Percentiles rank a stretch among this genome's conserved stretches.
These are phyloP conservation scores for Venustaconcha ellipsiformis DNA, from an alignment of 1,140 invertebrate species.

Conservation along the genomic window DNA sequence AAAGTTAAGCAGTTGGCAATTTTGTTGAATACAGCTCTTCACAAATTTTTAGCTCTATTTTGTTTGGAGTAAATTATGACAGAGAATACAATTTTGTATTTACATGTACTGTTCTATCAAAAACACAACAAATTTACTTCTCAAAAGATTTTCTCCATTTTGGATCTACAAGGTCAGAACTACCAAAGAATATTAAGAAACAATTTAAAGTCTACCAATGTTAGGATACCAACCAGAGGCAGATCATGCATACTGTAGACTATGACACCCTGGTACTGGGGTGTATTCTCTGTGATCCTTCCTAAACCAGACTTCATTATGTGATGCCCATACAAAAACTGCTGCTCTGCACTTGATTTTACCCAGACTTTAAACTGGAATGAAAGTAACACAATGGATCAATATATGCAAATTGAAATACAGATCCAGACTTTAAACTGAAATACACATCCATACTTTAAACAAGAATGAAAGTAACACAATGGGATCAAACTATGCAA, in stretches of 20 bases:
- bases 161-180: too few species aligned
- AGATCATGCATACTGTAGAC: conserved; percentile 95
- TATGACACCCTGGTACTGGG: conserved; percentile 94
- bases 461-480: too few species aligned
- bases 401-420: too few species aligned
- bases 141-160: too few species aligned
- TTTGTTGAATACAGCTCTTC: too few species aligned
- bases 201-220: too few species aligned
- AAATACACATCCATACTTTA: conserved; percentile 64
- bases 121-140: neutral
- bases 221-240: conserved; percentile 80
- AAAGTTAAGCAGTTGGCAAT: too few species aligned
- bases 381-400: conserved; percentile 7
- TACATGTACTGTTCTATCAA: neutral
- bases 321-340: conserved; percentile 98
- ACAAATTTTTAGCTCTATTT: too few species aligned
- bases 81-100: neutral
- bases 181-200: too few species aligned
- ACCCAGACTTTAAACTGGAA: conserved; percentile 94
- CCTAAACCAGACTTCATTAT: conserved; percentile 94
- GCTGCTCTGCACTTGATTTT: conserved; percentile 95
- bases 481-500: too few species aligned
- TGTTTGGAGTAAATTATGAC: too few species aligned
- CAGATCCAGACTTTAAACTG: too few species aligned
- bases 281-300: conserved; percentile 95